Evolutionary conservation across 2,888 invertebrate genomes (phyloP).

Genomic region (Falcaria lacertinaria): DNA sequence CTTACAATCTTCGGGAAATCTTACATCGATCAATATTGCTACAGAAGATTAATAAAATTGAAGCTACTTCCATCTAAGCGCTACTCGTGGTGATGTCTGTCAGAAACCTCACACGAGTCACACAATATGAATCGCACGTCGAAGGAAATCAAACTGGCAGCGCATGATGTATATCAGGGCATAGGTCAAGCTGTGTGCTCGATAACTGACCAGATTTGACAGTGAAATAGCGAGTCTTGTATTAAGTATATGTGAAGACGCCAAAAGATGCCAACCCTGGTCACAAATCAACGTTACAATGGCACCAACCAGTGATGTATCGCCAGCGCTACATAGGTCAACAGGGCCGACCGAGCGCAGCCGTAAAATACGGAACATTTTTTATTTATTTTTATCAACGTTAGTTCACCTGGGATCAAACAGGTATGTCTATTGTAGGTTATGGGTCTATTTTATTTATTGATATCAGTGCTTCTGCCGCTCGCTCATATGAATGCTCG

Average conservation of each 20-base stretch:
- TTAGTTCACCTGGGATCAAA: conserved; percentile 31
- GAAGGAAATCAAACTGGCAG: conserved; percentile 40
- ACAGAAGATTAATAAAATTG: no score
- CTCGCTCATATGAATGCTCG: conserved; percentile 31
- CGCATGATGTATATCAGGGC: conserved; percentile 49
- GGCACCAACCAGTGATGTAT: conserved; percentile 53
- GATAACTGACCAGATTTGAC: conserved; percentile 66
- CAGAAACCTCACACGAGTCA: conserved; percentile 5
- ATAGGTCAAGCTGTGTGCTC: conserved; percentile 59
- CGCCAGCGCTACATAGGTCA: conserved; percentile 53
- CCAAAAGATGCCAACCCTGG: conserved; percentile 37
- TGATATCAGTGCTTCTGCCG: no score
- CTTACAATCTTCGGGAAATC: no score
- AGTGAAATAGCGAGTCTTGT: conserved; percentile 58
- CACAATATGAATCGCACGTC: conserved; percentile 21
- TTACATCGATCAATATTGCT: no score
- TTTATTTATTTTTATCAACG: conserved; percentile 24
- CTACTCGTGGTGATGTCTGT: conserved; percentile 7
- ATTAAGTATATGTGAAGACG: conserved; percentile 31
- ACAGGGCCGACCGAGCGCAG: conserved; percentile 21
- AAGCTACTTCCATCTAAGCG: no score
- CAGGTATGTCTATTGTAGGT: no score
- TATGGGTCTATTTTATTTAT: no score
- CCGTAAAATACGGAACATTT: conserved; percentile 24
- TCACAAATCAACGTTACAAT: conserved; percentile 53